Percentiles rank a stretch among this genome's conserved stretches.
phyloP scores from a whole-genome alignment of 92 coral and sea anemone species.

The Porites rus region DNA sequence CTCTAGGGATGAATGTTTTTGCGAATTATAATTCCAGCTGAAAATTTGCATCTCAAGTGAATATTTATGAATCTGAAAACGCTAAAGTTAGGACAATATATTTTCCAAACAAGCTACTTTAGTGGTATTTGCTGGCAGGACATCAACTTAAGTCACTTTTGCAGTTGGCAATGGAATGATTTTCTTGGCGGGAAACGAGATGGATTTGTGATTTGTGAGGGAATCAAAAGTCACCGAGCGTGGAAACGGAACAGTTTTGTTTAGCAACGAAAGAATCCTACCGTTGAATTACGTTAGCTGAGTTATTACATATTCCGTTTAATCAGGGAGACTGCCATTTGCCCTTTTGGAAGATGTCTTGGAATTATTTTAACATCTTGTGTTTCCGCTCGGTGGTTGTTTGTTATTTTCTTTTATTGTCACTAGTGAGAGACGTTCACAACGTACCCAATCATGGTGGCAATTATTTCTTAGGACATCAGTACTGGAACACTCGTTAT shows the following conservation, averaged over 20 bases:
- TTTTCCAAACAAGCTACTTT: neutral
- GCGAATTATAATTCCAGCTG: neutral
- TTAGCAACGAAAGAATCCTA: slow-evolving; percentile 68
- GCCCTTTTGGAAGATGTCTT: neutral
- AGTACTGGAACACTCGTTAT: slow-evolving; percentile 88
- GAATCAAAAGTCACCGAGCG: slow-evolving; percentile 13
- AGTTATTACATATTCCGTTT: neutral
- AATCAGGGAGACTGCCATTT: neutral
- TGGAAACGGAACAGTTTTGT: slow-evolving; percentile 21
- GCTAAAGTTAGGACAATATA: neutral
- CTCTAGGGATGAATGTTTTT: neutral
- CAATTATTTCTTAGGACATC: slow-evolving; percentile 54
- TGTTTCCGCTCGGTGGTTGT: neutral
- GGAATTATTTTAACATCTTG: neutral
- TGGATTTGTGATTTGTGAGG: neutral
- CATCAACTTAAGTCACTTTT: neutral
- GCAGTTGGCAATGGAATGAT: neutral
- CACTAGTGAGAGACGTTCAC: neutral
- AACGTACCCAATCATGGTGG: slow-evolving; percentile 54
- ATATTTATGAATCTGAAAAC: slow-evolving; percentile 16
- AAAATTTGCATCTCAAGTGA: slow-evolving; percentile 17
- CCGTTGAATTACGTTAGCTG: neutral
- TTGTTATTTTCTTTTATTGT: slow-evolving; percentile 21
- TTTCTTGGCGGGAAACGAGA: slow-evolving; percentile 23
- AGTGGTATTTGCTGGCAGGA: neutral